Evolutionary conservation across 2,797 vertebrate species (phyloP).

Genomic region (Huso huso): DNA sequence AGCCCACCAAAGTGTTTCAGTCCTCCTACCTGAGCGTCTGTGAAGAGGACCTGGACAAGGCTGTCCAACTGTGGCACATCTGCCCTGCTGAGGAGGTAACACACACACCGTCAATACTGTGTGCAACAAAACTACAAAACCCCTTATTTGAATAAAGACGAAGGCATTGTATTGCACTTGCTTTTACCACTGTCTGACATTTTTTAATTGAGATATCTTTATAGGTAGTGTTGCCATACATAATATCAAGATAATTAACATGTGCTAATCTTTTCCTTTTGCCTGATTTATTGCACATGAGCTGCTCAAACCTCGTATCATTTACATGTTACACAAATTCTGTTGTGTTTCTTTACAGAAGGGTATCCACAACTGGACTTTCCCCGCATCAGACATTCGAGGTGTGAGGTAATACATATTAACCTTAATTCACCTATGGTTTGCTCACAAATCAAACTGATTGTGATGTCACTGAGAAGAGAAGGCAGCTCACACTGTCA

Average conservation of each 20-base stretch:
- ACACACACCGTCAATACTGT: background rate
- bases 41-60: conserved; percentile 47
- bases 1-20: conserved; percentile 68
- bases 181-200: too few relatives aligned
- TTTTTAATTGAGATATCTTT: background rate
- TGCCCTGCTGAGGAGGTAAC: conserved; percentile 56
- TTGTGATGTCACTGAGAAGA: too few relatives aligned
- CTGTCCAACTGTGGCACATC: conserved; percentile 65
- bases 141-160: background rate
- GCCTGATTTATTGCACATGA: background rate
- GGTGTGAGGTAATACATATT: conserved; percentile 67
- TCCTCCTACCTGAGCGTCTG: conserved; percentile 61
- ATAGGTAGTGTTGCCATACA: background rate
- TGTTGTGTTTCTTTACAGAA: conserved; percentile 49
- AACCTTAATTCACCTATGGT: too few relatives aligned
- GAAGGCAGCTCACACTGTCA: too few relatives aligned
- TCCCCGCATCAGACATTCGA: conserved; percentile 64
- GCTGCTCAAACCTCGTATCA: background rate
- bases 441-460: background rate
- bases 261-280: too few relatives aligned
- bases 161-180: background rate
- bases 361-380: conserved; percentile 71
- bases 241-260: background rate
- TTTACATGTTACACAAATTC: background rate
- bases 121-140: background rate